Base-by-base conservation (phyloP, 1,140 invertebrate species). In the Bactericera cockerelli region DNA sequence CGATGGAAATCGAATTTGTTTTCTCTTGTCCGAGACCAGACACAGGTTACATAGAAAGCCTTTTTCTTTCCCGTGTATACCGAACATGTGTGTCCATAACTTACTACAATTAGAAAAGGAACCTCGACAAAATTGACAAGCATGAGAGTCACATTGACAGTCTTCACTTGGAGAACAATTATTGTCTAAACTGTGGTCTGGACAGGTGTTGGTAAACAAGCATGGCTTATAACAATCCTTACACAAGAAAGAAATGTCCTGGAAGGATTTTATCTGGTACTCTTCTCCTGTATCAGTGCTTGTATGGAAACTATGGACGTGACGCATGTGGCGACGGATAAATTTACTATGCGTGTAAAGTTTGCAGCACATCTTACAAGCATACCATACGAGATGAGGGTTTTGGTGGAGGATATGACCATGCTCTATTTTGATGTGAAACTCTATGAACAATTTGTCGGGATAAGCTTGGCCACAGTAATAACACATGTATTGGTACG, bases 71-170 rank as follows among this genome's bases (percentile, higher is more conserved):
- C 19, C 19, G 19, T 49, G 42, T 10, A 49, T 22, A 4, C n/a
- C 42, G 19, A 49, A 49, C 42, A 49, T 49, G 19, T 49, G 42
- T 49, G 42, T 49, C 42, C 42, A 49, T n/a, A 49, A n/a, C 22
- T 6, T 19, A n/a, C 42, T 49, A 49, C 42, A 49, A 8, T 16
- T 49, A 8, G 22, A 16, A n/a, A 49, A 49, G 8, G 3, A 4
- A 49, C 42, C 6, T 4, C 19, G 42, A 49, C 42, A 49, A 4
- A 49, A 6, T 49, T 49, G 42, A 49, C 42, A 49, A 19, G 42
- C 4, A 49, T 49, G 42, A 6, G 28, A 31, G 4, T 31, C 28
- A 49, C 42, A 49, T 4, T 16, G 22, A 8, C 22, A 19, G 42
- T 49, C 42, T 19, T 19, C 22, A 49, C 22, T 16, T 4, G n/a